Conservation (phyloP, 37 sponge, comb jelly and placozoan species). For the Agelas oroides region DNA sequence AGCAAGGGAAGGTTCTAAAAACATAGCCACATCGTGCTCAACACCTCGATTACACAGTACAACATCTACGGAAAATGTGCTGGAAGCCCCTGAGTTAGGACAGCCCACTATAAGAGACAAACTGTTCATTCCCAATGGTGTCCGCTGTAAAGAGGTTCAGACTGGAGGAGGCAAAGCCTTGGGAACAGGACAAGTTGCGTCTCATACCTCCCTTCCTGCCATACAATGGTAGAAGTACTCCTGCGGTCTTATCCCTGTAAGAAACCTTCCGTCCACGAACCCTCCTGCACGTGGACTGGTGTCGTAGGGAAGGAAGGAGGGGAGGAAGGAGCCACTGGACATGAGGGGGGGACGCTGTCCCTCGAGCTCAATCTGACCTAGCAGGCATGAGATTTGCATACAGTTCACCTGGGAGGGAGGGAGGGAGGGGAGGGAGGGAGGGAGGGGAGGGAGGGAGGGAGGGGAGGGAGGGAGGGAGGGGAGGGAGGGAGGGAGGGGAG, state of each 20-base stretch:
- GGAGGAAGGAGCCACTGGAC: constrained; percentile 93
- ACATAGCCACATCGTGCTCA: too few relatives aligned
- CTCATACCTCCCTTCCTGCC: constrained; percentile 94
- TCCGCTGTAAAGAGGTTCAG: too few relatives aligned
- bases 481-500: too few relatives aligned
- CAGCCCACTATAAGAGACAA: too few relatives aligned
- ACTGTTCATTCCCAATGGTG: too few relatives aligned
- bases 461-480: background rate
- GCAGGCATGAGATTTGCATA: constrained; percentile 96
- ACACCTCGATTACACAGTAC: too few relatives aligned
- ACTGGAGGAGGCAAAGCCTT: too few relatives aligned
- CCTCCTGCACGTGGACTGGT: constrained; percentile 90
- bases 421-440: background rate
- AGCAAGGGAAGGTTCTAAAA: too few relatives aligned
- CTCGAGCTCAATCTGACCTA: constrained; percentile 99
- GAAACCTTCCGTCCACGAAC: constrained; percentile 90
- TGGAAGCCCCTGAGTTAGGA: too few relatives aligned
- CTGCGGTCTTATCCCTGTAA: constrained; percentile 96
- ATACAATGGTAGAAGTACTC: constrained; percentile 98
- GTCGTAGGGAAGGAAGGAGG: constrained; percentile 92
- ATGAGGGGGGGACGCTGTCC: constrained; percentile 97
- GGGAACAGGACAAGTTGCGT: too few relatives aligned
- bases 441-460: too few relatives aligned
- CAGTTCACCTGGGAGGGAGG: constrained; percentile 82
- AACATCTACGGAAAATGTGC: too few relatives aligned